Base-by-base conservation (phyloP, 2,888 invertebrate genomes). In the Dascillus cervinus region DNA sequence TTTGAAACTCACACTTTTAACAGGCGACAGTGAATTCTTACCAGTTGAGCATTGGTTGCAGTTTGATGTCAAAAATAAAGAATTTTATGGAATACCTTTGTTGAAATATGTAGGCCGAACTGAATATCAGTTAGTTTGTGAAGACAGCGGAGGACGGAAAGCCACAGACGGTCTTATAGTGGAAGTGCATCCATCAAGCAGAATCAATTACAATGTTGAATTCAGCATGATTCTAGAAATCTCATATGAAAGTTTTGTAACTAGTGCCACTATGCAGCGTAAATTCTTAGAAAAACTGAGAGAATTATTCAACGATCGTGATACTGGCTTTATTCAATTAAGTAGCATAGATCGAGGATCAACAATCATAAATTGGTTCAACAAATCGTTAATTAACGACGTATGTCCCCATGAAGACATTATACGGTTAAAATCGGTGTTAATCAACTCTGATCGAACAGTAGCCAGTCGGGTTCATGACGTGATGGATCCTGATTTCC, bases 31-130 rank as follows among this genome's bases (percentile, higher is more conserved):
- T 33, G 72, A 73, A 3, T 71, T 75, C 26, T 67, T 89, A 13
- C 74, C 77, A 3, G 53, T 71, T 0, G 69, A 75, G 8, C 79
- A 82, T 57, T 95, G 94, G 92, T 64, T 95, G 41, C 89, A 90
- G 61, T 90, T 92, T 58, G 90, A 94, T 59, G 70, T 73, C 2
- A 83, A 82, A 52, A 89, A 88, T 66, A 84, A 88, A 53, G 89
- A 88, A 66, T 86, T 95, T 65, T 88, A 78, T 57, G 92, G 92
- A 0, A 73, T 95, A 29, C 90, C 91, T 2, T 67, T 80, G 38
- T 69, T 75, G 0, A 67, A 69, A 2, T 83, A 91, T 58, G 72
- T 75, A 11, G 86, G 87, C 14, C 72, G 75, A 8, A 77, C 78
- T 41, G 82, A 83, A 49, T 91, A 88, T 55, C 79, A 86, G 47